Base-by-base conservation (phyloP, 2,797 vertebrate genomes). In the Scolopax rusticola region DNA sequence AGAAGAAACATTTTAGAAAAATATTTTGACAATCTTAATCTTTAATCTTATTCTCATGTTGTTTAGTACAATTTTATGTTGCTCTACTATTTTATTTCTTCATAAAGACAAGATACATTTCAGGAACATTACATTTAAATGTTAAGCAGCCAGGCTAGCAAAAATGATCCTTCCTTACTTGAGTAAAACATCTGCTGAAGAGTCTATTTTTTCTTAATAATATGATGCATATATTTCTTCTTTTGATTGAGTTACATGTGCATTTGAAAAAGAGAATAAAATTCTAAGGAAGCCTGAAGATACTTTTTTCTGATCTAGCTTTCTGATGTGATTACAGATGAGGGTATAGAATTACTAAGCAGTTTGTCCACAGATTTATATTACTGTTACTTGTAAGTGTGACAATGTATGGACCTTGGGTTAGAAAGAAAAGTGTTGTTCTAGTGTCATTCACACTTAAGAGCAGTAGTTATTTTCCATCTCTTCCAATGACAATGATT, bases 181-280 rank as follows among this genome's bases (percentile, higher is more conserved):
- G 74, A 71, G 27, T 73, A 91, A 95, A 95, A 93, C 36, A 77
- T 90, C 63, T 89, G 40, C 77, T 77, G 43, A 75, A 67, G n/a
- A 60, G 40, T 90, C 63, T 91, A 64, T 87, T 89, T 90, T 93
- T 51, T 91, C 13, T 28, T 91, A 90, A 86, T 95, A 90, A 91
- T 88, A 79, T 14, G 56, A 87, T 84, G 30, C 51, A 77, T 81
- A 40, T 56, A 57, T 90, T 93, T 40, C 41, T 88, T 90, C 48
- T 16, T 5, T 82, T 93, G 91, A 93, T 76, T 88, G 54, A 84
- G 28, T 91, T 94, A 76, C 70, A 82, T 60, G 28, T 57, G 43
- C 36, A 43, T 96, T 93, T 93, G 63, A 94, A 86, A 54, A 69
- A 91, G 53, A 84, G 48, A 38, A 71, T 74, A 84, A 71, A 84